A percentile compares a stretch with the other conserved stretches of the same genome.
These are phyloP conservation scores for Mormyrus iriodes DNA, from an alignment of 2,113 vertebrate genomes.

Conservation along the genomic window DNA sequence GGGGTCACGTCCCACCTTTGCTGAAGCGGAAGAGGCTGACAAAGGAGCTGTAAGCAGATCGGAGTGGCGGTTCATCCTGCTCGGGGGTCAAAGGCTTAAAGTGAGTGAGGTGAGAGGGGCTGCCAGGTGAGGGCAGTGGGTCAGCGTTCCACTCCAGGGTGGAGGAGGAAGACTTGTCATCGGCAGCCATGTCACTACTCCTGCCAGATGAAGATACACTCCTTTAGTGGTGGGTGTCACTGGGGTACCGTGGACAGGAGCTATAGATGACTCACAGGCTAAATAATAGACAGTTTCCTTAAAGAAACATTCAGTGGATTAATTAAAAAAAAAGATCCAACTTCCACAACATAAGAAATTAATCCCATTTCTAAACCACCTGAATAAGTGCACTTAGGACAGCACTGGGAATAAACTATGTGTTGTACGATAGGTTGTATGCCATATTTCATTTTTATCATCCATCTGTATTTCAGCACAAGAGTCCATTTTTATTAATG, in stretches of 20 bases:
- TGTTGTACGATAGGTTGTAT: not conserved
- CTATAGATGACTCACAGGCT: not conserved
- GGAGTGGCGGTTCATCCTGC: slow-evolving; percentile 90
- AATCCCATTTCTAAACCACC: not conserved
- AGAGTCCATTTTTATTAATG: not conserved
- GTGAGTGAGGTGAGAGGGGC: slow-evolving; percentile 90
- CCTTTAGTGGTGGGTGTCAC: not conserved
- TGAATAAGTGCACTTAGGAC: not conserved
- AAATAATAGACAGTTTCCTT: not conserved
- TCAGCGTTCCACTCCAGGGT: slow-evolving; percentile 70
- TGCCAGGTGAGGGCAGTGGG: slow-evolving; percentile 70
- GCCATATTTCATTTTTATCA: not conserved
- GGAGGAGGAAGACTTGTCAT: slow-evolving; percentile 73
- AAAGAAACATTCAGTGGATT: not conserved
- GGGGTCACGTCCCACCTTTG: slow-evolving; percentile 69
- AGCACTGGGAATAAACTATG: not conserved
- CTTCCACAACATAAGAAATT: not conserved
- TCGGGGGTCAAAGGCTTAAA: slow-evolving; percentile 96
- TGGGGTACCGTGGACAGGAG: not conserved
- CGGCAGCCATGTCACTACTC: slow-evolving; percentile 83
- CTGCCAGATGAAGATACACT: slow-evolving; percentile 35
- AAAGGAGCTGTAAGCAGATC: slow-evolving; percentile 95
- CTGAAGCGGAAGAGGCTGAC: slow-evolving; percentile 95
- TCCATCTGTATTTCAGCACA: not conserved
- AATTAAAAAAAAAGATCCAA: not conserved